A percentile compares a stretch with the other conserved stretches of the same genome.
These are phyloP conservation scores for Strix uralensis DNA, from an alignment of 2,113 vertebrate genomes.

Conservation along the genomic window DNA sequence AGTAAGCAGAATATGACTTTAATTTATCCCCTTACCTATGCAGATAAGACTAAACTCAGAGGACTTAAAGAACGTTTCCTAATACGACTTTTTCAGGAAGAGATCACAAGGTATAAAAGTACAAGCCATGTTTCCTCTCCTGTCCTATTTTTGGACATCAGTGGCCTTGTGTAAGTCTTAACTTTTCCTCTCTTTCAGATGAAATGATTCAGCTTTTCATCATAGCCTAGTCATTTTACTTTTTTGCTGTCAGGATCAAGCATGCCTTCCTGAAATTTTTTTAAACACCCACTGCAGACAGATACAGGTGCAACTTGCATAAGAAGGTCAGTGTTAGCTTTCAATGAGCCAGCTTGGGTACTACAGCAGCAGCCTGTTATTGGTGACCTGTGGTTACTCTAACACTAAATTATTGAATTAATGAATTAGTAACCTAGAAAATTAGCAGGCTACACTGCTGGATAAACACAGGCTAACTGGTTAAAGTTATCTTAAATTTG, in stretches of 20 bases:
- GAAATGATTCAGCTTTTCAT: neutral
- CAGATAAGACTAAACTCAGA: neutral
- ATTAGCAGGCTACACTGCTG: neutral
- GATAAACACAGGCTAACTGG: neutral
- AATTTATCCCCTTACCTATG: neutral
- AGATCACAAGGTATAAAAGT: neutral
- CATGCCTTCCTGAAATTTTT: neutral
- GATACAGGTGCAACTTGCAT: neutral
- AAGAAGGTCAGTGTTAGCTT: neutral
- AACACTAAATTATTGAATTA: neutral
- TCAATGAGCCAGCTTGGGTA: neutral
- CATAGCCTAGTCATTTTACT: neutral
- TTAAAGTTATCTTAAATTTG: neutral
- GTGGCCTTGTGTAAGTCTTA: neutral
- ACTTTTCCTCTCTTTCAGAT: neutral
- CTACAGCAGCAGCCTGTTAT: neutral
- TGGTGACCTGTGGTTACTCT: neutral
- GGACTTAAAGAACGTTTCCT: neutral
- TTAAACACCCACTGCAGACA: neutral
- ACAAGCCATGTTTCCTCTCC: neutral
- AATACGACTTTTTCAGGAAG: neutral
- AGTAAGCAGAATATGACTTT: neutral
- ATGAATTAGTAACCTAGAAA: conserved; percentile 1
- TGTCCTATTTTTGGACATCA: neutral
- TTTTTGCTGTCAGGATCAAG: neutral